phyloP scores from a whole-genome alignment of 2,888 invertebrate species.

The Unio pictorum region DNA sequence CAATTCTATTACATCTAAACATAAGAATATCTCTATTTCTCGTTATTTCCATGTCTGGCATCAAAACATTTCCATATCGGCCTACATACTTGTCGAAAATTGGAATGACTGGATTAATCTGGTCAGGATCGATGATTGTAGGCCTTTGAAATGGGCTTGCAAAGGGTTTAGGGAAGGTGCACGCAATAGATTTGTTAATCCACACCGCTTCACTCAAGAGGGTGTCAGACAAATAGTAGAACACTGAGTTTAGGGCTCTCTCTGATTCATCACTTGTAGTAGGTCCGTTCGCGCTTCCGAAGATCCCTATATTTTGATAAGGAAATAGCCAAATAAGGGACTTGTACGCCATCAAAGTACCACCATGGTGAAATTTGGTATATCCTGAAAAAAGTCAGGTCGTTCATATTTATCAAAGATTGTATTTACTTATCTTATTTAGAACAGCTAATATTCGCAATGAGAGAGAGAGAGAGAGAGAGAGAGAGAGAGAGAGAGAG shows the following conservation, averaged over 20 bases:
- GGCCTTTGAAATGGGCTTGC: not conserved
- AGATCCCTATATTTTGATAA: conserved; percentile 22
- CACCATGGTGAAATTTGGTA: conserved; percentile 19
- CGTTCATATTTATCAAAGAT: no score
- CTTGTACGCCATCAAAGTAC: conserved; percentile 24
- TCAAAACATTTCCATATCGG: conserved; percentile 8
- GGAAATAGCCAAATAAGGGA: conserved; percentile 31
- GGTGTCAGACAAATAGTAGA: conserved; percentile 33
- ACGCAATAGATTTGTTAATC: conserved; percentile 41
- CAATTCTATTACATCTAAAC: conserved; percentile 23
- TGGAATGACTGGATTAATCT: conserved; percentile 8
- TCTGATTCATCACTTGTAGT: conserved; percentile 3
- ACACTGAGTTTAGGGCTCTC: conserved; percentile 2
- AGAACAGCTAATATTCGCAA: no score
- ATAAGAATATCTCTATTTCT: conserved; percentile 3
- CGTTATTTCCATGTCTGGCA: conserved; percentile 12
- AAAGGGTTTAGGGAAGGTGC: conserved; percentile 38
- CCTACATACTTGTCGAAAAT: conserved; percentile 16
- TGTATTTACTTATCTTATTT: no score
- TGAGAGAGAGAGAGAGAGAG: no score
- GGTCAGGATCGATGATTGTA: not conserved
- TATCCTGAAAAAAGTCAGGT: conserved; percentile 11
- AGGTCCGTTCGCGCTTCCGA: conserved; percentile 26
- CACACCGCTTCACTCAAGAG: conserved; percentile 33
- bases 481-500: no score